Base-by-base conservation (phyloP, 2,888 invertebrate genomes). In the Chalcosyrphus nemorum region DNA sequence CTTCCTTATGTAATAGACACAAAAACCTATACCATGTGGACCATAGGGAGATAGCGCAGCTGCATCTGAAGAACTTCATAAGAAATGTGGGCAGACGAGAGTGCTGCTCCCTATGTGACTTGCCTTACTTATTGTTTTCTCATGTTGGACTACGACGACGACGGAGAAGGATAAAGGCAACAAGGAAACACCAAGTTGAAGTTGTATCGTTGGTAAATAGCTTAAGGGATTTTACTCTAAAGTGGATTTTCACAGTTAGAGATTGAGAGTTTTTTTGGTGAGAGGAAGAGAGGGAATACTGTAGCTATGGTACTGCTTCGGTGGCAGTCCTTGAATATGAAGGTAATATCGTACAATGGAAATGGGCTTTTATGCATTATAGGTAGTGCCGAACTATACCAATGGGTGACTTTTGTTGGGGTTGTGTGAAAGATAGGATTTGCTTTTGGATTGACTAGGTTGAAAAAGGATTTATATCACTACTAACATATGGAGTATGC, bases 161-260 rank as follows among this genome's bases (percentile, higher is more conserved):
- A 52, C 2, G 59, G 52, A 61, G 13, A 19, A 45, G 15, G 66
- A 66, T 19, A 38, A 32, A 19, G 32, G 27, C 21, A 57, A 47
- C 45, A 68, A 38, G 68, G 50, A 66, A 80, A 68, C 75, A 61
- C 59, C 81, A 76, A 76, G 57, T 65, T 52, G 35, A 76, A 81
- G 81, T 76, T 81, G 70, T 65, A 57, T 81, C 81, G 76, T 77
- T 81, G 56, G 70, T 57, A 76, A 76, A 81, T 59, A 71, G 76
- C 81, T 81, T 76, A 81, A 81, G 63, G 76, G 81, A 81, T 81
- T 76, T 71, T 29, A 52, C 57, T 71, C 63, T 45, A 65, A 81
- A 81, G 81, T 81, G 77, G 76, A 81, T 81, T 57, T 71, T 71
- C 65, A 61, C 38, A 65, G 56, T 70, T 43, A 70, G 76, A 76